Conservation (phyloP, 2,113 vertebrate genomes). For the Limnothrissa miodon region DNA sequence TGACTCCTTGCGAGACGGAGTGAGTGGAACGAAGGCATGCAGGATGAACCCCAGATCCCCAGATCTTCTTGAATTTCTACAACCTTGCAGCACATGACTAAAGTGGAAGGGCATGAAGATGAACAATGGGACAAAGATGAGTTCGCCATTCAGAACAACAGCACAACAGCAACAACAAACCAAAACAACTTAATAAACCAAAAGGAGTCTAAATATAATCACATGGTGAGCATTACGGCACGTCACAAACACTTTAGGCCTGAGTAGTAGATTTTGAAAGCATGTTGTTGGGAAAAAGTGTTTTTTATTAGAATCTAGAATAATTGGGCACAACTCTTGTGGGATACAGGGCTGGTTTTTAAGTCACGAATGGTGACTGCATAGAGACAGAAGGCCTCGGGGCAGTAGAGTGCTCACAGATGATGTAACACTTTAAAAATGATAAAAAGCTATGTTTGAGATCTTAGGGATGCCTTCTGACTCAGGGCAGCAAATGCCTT, state of each 20-base stretch:
- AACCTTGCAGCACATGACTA: too few species aligned
- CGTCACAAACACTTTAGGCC: background rate
- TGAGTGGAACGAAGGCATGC: background rate
- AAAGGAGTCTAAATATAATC: too few species aligned
- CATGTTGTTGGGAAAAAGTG: background rate
- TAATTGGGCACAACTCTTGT: background rate
- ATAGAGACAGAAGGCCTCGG: background rate
- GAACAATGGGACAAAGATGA: too few species aligned
- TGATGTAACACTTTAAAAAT: constrained; percentile 11
- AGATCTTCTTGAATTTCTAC: too few species aligned
- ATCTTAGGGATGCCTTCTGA: constrained; percentile 9
- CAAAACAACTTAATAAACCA: too few species aligned
- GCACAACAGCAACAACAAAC: too few species aligned
- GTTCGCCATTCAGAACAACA: too few species aligned
- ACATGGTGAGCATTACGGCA: too few species aligned
- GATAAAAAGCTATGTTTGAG: background rate
- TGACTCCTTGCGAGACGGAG: background rate
- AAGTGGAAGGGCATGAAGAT: too few species aligned
- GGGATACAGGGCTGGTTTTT: background rate
- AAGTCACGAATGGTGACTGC: background rate
- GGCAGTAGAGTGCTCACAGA: background rate
- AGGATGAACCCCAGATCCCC: background rate
- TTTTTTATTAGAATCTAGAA: background rate
- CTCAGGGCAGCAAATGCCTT: background rate
- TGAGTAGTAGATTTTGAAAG: background rate